A percentile compares a stretch with the other conserved stretches of the same genome.
Evolutionary conservation across 1,140 invertebrate species (phyloP).

Genomic region (Trichogramma pretiosum): DNA sequence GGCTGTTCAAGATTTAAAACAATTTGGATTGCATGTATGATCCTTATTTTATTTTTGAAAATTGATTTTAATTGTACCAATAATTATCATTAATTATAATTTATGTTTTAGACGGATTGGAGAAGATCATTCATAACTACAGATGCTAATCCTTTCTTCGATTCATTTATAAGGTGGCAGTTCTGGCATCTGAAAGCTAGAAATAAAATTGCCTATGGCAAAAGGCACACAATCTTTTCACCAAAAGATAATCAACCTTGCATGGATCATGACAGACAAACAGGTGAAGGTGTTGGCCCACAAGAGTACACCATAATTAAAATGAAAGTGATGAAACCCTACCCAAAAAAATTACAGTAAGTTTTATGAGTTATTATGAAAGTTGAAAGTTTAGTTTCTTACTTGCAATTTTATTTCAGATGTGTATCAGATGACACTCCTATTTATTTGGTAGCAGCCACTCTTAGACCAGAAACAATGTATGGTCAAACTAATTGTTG

Average conservation of each 20-base stretch:
- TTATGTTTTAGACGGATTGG: constrained; percentile 84
- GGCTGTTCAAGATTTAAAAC: constrained; percentile 75
- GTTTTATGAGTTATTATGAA: constrained; percentile 17
- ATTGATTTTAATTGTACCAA: constrained; percentile 12
- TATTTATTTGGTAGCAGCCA: constrained; percentile 91
- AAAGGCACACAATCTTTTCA: constrained; percentile 95
- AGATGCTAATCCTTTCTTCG: constrained; percentile 94
- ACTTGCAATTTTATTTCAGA: constrained; percentile 38
- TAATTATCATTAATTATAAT: constrained; percentile 17
- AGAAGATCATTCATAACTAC: constrained; percentile 95
- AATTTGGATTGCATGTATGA: constrained; percentile 82
- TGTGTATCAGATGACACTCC: constrained; percentile 44
- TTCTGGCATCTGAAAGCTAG: constrained; percentile 79
- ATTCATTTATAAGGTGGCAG: constrained; percentile 97
- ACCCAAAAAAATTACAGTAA: constrained; percentile 65
- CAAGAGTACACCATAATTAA: constrained; percentile 98
- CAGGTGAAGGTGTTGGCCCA: constrained; percentile 94
- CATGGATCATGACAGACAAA: constrained; percentile 97
- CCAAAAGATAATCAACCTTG: constrained; percentile 96
- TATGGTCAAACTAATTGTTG: constrained; percentile 99
- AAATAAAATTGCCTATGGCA: constrained; percentile 93
- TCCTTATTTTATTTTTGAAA: constrained; percentile 6
- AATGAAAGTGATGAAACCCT: constrained; percentile 72
- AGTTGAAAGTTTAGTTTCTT: not conserved
- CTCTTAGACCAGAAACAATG: constrained; percentile 97